Conservation (phyloP, 2,888 invertebrate genomes). For the Candidula unifasciata region DNA sequence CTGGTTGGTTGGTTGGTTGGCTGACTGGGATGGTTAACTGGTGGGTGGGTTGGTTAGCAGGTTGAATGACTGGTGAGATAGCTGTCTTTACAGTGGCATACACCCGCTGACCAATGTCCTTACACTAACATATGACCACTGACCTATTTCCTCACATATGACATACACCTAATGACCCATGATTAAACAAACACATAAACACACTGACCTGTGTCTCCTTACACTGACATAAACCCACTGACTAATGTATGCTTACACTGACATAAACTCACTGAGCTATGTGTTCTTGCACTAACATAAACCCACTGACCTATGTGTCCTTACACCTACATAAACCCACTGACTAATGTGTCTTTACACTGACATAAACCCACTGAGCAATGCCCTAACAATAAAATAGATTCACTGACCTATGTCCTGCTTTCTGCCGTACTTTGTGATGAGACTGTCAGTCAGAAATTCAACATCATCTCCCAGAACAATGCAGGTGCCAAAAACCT, state of each 20-base stretch:
- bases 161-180: too few relatives aligned
- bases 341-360: neutral
- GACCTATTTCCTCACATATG: too few relatives aligned
- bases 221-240: neutral
- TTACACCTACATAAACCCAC: neutral
- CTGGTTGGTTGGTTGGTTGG: too few relatives aligned
- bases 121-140: too few relatives aligned
- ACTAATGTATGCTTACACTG: neutral
- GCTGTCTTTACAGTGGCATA: too few relatives aligned
- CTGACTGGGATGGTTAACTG: too few relatives aligned
- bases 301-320: neutral
- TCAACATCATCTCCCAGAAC: constrained; percentile 60
- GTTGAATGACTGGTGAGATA: too few relatives aligned
- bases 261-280: neutral
- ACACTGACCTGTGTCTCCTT: neutral
- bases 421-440: constrained; percentile 55
- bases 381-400: neutral
- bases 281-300: neutral
- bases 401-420: constrained; percentile 54
- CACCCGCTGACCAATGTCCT: too few relatives aligned
- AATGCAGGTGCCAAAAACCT: constrained; percentile 65
- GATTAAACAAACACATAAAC: neutral
- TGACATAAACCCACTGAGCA: neutral
- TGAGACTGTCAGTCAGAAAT: constrained; percentile 53
- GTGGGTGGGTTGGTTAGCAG: too few relatives aligned